Evolutionary conservation across 2,113 vertebrate species (phyloP).

Genomic region (Petrocephalus zakoni): DNA sequence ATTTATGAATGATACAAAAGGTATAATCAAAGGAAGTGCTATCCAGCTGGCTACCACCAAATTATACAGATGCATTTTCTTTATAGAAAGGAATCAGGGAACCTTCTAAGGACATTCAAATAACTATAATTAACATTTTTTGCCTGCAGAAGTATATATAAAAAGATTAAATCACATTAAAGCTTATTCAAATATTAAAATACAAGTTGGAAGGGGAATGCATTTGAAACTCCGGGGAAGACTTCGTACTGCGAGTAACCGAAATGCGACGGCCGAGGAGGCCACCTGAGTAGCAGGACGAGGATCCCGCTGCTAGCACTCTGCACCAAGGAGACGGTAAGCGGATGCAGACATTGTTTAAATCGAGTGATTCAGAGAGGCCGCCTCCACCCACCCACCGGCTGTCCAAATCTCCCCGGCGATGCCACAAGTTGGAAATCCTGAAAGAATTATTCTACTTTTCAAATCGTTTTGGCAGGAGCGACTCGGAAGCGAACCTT

Average conservation of each 20-base stretch:
- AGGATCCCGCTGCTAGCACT: not conserved
- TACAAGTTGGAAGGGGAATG: slow-evolving; percentile 15
- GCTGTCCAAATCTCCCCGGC: slow-evolving; percentile 3
- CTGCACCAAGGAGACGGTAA: not conserved
- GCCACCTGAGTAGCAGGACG: not conserved
- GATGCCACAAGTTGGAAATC: not conserved
- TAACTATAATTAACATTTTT: slow-evolving; percentile 20
- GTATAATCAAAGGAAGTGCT: slow-evolving; percentile 2
- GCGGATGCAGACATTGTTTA: not conserved
- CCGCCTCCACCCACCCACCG: not conserved
- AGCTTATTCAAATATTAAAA: slow-evolving; percentile 15
- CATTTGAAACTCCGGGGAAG: not conserved
- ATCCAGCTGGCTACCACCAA: slow-evolving; percentile 8
- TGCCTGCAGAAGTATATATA: not conserved
- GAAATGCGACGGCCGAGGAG: not conserved
- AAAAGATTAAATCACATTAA: slow-evolving; percentile 12
- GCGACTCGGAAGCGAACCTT: not conserved
- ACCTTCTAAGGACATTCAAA: slow-evolving; percentile 10
- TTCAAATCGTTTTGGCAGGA: not conserved
- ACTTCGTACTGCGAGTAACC: not conserved
- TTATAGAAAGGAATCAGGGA: not conserved
- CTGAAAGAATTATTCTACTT: not conserved
- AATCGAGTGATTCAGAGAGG: not conserved
- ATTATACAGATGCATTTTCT: slow-evolving; percentile 10
- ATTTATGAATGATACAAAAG: not conserved